Percentiles rank a stretch among this genome's conserved stretches.
phyloP scores from a whole-genome alignment of 2,888 invertebrate genomes.

The Atherix ibis region DNA sequence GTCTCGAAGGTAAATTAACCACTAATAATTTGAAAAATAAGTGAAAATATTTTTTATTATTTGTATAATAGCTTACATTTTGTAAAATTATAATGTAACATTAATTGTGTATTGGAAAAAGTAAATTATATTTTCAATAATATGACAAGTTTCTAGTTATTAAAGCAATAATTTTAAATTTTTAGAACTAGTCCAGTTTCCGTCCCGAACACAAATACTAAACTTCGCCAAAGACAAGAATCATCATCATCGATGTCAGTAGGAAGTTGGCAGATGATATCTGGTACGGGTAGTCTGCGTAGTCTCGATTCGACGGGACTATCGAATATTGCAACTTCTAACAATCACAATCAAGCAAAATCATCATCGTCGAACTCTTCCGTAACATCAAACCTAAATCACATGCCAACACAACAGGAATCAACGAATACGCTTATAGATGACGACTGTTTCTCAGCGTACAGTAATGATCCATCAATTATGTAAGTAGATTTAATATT shows the following conservation, averaged over 20 bases:
- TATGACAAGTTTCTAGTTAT: too few species aligned
- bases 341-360: not conserved
- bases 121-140: too few species aligned
- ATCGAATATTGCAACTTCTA: not conserved
- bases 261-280: constrained; percentile 55
- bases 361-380: not conserved
- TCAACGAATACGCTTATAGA: constrained; percentile 9
- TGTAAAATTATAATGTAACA: too few species aligned
- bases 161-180: not conserved
- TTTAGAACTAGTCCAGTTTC: constrained; percentile 46
- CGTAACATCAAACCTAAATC: not conserved
- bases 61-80: too few species aligned
- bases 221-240: constrained; percentile 39
- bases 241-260: constrained; percentile 39
- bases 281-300: constrained; percentile 48
- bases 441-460: constrained; percentile 10
- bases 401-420: constrained; percentile 3
- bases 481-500: constrained; percentile 5
- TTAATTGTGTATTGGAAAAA: too few species aligned
- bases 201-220: constrained; percentile 36
- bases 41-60: too few species aligned
- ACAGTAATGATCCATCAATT: constrained; percentile 7
- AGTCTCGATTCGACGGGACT: constrained; percentile 32
- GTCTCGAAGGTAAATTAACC: constrained; percentile 10
- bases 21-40: too few species aligned